phyloP scores from a whole-genome alignment of 2,797 vertebrate species.

The Mycteria americana region DNA sequence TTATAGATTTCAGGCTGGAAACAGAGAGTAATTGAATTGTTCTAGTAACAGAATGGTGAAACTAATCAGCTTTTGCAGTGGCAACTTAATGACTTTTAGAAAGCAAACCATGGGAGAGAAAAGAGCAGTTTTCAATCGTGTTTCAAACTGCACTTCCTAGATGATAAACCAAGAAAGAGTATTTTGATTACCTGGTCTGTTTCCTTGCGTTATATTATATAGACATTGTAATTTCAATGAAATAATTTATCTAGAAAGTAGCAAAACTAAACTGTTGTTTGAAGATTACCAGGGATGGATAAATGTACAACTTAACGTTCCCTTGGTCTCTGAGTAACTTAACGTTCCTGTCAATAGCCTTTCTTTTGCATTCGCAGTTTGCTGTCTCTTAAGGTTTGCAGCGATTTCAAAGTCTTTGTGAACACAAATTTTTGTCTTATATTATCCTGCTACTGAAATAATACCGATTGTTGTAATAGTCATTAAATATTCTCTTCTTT shows the following conservation, averaged over 20 bases:
- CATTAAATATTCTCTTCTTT: background rate
- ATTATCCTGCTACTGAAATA: background rate
- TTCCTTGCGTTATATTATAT: background rate
- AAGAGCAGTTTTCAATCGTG: background rate
- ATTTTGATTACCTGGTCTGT: background rate
- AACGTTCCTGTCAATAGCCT: background rate
- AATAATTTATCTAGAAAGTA: background rate
- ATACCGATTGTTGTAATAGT: background rate
- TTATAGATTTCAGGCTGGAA: background rate
- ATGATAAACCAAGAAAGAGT: background rate
- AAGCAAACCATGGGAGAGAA: background rate
- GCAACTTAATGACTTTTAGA: background rate
- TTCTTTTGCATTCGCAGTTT: background rate
- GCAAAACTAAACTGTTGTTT: background rate
- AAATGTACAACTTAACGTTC: background rate
- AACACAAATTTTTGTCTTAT: background rate
- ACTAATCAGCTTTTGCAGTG: background rate
- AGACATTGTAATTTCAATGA: background rate
- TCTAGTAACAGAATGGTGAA: background rate
- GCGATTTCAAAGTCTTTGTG: background rate
- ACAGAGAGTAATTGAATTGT: background rate
- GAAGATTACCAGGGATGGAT: background rate
- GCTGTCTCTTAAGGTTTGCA: background rate
- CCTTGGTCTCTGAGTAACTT: background rate
- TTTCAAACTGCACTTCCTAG: background rate